Conservation (phyloP, 2,797 vertebrate genomes). For the Cygnus olor region DNA sequence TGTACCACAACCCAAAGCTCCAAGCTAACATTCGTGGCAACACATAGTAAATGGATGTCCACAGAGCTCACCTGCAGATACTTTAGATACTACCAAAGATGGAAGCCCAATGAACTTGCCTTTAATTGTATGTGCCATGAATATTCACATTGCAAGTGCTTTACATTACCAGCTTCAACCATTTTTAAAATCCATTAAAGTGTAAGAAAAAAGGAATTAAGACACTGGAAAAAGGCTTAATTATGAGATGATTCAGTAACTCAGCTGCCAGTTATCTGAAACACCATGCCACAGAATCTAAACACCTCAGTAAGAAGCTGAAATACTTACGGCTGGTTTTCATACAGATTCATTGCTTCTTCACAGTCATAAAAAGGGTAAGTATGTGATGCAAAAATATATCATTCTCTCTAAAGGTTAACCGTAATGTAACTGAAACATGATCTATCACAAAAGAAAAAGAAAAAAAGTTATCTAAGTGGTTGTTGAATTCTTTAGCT, state of each 20-base stretch:
- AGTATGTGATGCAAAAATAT: slow-evolving; percentile 86
- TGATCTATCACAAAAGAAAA: slow-evolving; percentile 82
- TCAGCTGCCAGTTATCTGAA: neutral
- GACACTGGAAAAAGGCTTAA: neutral
- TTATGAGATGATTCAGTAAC: neutral
- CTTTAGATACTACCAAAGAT: neutral
- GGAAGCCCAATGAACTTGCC: neutral
- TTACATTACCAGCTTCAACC: neutral
- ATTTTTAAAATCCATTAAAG: slow-evolving; percentile 10
- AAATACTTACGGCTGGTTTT: slow-evolving; percentile 93
- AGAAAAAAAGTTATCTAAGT: neutral
- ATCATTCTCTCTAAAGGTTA: slow-evolving; percentile 77
- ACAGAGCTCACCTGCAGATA: neutral
- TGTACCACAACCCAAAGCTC: neutral
- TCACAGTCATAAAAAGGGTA: slow-evolving; percentile 96
- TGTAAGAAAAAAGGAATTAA: neutral
- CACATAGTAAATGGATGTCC: neutral
- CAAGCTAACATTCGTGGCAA: neutral
- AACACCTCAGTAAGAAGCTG: neutral
- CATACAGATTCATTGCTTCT: slow-evolving; percentile 86
- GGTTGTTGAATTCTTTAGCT: slow-evolving; percentile 39
- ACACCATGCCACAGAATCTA: neutral
- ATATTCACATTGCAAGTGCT: neutral
- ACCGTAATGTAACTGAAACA: slow-evolving; percentile 84
- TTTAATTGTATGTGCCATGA: neutral